Conservation (phyloP, 2,797 vertebrate genomes). For the Carapus acus region DNA sequence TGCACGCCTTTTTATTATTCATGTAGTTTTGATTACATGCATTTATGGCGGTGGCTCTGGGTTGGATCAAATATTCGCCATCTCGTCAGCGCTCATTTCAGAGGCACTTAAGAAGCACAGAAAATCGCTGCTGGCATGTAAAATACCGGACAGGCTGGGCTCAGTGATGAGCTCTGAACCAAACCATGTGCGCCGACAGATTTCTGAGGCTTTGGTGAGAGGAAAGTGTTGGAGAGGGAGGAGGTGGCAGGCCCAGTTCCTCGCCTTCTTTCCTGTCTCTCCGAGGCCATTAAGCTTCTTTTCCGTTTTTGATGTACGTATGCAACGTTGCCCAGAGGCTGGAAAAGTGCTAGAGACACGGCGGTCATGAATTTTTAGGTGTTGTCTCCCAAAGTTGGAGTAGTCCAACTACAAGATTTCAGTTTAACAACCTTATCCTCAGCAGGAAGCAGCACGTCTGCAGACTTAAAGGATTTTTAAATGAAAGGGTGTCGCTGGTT, state of each 20-base stretch:
- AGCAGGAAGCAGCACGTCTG: conserved; percentile 18
- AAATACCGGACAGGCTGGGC: conserved; percentile 41
- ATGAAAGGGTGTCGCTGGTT: conserved; percentile 21
- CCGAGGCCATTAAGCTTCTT: conserved; percentile 46
- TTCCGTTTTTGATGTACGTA: conserved; percentile 40
- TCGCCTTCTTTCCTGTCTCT: conserved; percentile 56
- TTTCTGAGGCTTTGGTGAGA: conserved; percentile 43
- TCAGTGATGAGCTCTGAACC: conserved; percentile 37
- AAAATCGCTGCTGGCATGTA: conserved; percentile 48
- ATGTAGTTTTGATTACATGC: conserved; percentile 46
- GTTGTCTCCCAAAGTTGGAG: not conserved
- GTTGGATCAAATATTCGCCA: conserved; percentile 36
- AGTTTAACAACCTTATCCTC: conserved; percentile 13
- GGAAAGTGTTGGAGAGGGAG: conserved; percentile 21
- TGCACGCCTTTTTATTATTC: conserved; percentile 53
- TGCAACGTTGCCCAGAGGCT: conserved; percentile 28
- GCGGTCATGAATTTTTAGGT: conserved; percentile 53
- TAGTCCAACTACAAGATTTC: not conserved
- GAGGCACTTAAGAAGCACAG: conserved; percentile 53
- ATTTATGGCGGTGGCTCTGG: conserved; percentile 41
- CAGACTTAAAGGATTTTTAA: conserved; percentile 17
- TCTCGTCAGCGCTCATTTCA: conserved; percentile 49
- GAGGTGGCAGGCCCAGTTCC: conserved; percentile 40
- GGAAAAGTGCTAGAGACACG: conserved; percentile 61
- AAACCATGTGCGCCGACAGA: conserved; percentile 13